These are phyloP conservation scores for Epinephelus awoara DNA, from an alignment of 2,797 vertebrate genomes.

Conservation along the genomic window DNA sequence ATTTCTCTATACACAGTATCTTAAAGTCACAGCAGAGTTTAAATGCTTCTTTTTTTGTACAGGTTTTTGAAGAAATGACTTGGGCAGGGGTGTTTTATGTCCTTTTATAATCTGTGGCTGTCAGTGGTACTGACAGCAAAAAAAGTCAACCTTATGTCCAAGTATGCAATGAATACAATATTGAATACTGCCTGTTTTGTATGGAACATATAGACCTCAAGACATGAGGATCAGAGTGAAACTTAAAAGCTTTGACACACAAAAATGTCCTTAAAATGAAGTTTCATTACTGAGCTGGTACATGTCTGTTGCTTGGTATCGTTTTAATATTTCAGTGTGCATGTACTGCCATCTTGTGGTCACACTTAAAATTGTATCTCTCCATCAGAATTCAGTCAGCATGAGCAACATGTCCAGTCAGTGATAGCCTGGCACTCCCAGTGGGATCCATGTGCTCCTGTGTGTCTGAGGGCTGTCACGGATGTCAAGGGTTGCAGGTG, in stretches of 20 bases:
- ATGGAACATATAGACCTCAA: neutral
- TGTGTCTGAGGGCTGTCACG: neutral
- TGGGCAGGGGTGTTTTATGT: constrained; percentile 3
- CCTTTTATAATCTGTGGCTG: neutral
- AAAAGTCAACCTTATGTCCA: constrained; percentile 1
- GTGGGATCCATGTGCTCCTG: neutral
- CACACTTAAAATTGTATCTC: neutral
- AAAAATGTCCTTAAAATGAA: constrained; percentile 7
- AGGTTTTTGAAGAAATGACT: neutral
- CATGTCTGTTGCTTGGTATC: neutral
- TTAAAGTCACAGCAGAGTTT: neutral
- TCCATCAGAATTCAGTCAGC: neutral
- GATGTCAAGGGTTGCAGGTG: neutral
- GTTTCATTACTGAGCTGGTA: constrained; percentile 2
- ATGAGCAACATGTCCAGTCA: no score
- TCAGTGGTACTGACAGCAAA: neutral
- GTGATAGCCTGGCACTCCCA: no score
- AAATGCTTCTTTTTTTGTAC: neutral
- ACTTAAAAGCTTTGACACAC: constrained; percentile 6
- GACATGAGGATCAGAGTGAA: neutral
- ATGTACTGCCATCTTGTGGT: constrained; percentile 72
- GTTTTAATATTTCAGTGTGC: constrained; percentile 23
- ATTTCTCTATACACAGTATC: neutral
- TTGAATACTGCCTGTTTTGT: constrained; percentile 10
- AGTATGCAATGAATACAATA: neutral